These are phyloP conservation scores for Troides helena DNA, from an alignment of 2,888 invertebrate genomes.

Conservation along the genomic window DNA sequence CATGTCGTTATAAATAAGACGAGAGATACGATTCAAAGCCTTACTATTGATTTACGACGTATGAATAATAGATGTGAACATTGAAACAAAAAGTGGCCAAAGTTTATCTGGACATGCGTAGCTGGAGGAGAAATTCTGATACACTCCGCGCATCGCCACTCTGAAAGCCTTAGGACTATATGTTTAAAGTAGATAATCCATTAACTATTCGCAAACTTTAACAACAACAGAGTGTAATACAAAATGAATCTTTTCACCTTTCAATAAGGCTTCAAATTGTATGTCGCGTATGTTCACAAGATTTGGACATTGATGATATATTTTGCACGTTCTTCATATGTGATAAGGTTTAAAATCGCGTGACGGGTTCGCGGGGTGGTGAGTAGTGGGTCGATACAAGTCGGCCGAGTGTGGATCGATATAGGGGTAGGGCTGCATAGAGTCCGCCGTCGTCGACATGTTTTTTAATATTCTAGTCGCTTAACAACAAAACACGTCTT, in stretches of 20 bases:
- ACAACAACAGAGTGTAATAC: conserved; percentile 46
- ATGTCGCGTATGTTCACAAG: conserved; percentile 41
- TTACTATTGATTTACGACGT: conserved; percentile 15
- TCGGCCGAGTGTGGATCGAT: conserved; percentile 64
- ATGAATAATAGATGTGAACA: conserved; percentile 15
- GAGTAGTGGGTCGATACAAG: conserved; percentile 69
- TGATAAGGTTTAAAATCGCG: conserved; percentile 65
- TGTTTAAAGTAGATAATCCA: conserved; percentile 68
- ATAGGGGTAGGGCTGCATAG: conserved; percentile 53
- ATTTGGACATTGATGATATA: conserved; percentile 34
- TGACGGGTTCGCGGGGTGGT: conserved; percentile 45
- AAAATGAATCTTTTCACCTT: conserved; percentile 61
- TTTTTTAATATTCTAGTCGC: conserved; percentile 51
- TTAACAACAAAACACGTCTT: conserved; percentile 28
- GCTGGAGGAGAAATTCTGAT: conserved; percentile 54
- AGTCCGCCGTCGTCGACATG: conserved; percentile 38
- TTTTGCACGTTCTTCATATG: conserved; percentile 45
- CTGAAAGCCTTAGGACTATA: conserved; percentile 58
- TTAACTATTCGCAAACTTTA: conserved; percentile 45
- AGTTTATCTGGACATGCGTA: conserved; percentile 68
- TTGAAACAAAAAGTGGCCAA: conserved; percentile 38
- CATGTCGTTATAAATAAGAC: neutral
- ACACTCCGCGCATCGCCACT: conserved; percentile 50
- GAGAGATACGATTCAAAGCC: conserved; percentile 1
- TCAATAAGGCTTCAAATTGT: conserved; percentile 66